These are phyloP conservation scores for Bufo gargarizans DNA, from an alignment of 2,113 vertebrate species.

Conservation along the genomic window DNA sequence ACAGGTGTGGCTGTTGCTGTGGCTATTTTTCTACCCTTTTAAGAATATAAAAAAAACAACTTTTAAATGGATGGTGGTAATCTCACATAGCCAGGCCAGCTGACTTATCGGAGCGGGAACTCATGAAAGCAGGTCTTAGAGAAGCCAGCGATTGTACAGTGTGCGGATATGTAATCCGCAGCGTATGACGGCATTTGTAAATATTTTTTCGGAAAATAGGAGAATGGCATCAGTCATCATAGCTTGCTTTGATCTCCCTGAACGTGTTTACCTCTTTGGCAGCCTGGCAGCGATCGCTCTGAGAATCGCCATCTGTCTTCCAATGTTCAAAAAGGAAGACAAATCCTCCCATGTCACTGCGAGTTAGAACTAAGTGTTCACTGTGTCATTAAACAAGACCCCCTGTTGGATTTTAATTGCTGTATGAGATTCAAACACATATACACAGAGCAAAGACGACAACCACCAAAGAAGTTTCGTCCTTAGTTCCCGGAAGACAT, in stretches of 20 bases:
- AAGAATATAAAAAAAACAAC: neutral
- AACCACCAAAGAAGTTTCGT: neutral
- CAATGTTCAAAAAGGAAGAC: neutral
- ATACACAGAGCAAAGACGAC: constrained; percentile 22
- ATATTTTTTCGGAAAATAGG: constrained; percentile 19
- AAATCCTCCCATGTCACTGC: constrained; percentile 41
- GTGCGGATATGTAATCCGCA: neutral
- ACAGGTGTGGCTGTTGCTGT: no score
- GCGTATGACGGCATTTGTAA: neutral
- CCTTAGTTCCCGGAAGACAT: neutral
- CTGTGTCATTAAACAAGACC: constrained; percentile 41
- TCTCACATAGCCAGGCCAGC: neutral
- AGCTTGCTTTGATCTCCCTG: constrained; percentile 33
- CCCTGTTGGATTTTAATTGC: constrained; percentile 49
- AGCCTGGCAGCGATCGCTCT: neutral
- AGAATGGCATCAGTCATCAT: constrained; percentile 21
- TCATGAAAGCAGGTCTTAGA: neutral
- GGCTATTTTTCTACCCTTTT: neutral
- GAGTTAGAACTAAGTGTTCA: constrained; percentile 43
- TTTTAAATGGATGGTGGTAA: neutral
- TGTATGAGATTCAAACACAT: neutral
- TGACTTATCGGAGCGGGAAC: neutral
- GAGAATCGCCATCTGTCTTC: constrained; percentile 7
- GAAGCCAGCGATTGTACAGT: neutral
- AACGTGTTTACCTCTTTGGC: constrained; percentile 8